phyloP scores from a whole-genome alignment of 1,140 invertebrate genomes.

The Octopus bimaculoides region DNA sequence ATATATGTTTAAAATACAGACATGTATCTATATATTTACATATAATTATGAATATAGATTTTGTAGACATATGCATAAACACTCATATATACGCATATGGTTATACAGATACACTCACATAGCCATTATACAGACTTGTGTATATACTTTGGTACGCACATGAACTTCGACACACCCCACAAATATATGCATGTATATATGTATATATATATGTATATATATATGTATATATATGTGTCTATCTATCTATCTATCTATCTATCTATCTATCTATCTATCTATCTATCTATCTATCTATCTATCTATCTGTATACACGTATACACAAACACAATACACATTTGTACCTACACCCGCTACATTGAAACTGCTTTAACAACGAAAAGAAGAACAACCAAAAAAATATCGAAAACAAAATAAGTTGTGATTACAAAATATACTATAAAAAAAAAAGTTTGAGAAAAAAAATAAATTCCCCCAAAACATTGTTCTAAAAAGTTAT shows the following conservation, averaged over 20 bases:
- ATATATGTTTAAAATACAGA: not conserved
- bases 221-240: not conserved
- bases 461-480: no score
- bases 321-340: not conserved
- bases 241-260: not conserved
- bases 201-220: not conserved
- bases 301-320: not conserved
- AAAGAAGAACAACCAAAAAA: no score
- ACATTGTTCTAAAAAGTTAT: no score
- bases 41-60: not conserved
- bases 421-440: no score
- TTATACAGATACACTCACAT: not conserved
- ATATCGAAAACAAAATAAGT: no score
- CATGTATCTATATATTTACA: not conserved
- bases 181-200: not conserved
- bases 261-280: not conserved
- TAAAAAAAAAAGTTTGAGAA: no score
- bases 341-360: no score
- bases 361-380: no score
- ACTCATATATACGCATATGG: not conserved
- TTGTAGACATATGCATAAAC: not conserved
- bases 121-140: not conserved
- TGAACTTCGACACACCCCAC: not conserved
- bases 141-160: not conserved
- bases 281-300: not conserved